These are phyloP conservation scores for Gymnogyps californianus DNA, from an alignment of 2,113 vertebrate species.

Conservation along the genomic window DNA sequence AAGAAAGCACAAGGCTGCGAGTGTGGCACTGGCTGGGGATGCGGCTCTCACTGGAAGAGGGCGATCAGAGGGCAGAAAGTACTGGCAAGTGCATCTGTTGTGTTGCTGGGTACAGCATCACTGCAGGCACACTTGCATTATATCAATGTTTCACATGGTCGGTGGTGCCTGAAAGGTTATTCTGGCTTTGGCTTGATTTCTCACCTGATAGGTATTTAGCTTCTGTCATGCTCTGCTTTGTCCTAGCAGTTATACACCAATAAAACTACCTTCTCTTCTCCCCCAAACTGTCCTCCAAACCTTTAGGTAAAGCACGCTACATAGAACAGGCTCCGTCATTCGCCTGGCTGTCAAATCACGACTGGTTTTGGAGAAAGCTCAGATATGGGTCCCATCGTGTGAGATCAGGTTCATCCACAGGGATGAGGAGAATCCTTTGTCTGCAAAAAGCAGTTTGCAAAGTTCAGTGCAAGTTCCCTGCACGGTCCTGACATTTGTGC, in stretches of 20 bases:
- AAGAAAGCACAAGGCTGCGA: background rate
- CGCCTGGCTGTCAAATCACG: background rate
- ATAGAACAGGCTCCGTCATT: background rate
- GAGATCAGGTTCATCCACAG: background rate
- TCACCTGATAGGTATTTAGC: background rate
- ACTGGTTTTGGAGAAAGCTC: background rate
- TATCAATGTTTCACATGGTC: background rate
- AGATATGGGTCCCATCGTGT: fast-evolving
- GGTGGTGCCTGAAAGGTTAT: background rate
- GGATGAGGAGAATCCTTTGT: constrained; percentile 16
- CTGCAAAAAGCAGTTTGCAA: background rate
- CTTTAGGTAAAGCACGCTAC: background rate
- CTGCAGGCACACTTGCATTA: background rate
- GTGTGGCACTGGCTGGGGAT: background rate
- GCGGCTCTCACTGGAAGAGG: background rate
- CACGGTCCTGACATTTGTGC: background rate
- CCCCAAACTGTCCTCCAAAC: background rate
- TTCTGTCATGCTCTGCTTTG: background rate
- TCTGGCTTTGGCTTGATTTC: background rate
- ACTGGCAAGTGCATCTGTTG: background rate
- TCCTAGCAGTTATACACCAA: background rate
- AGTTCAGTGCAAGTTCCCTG: constrained; percentile 36
- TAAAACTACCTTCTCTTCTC: background rate
- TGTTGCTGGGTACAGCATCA: background rate
- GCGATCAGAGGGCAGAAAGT: background rate